These are phyloP conservation scores for Ostrea edulis DNA, from an alignment of 1,140 invertebrate species.

Conservation along the genomic window DNA sequence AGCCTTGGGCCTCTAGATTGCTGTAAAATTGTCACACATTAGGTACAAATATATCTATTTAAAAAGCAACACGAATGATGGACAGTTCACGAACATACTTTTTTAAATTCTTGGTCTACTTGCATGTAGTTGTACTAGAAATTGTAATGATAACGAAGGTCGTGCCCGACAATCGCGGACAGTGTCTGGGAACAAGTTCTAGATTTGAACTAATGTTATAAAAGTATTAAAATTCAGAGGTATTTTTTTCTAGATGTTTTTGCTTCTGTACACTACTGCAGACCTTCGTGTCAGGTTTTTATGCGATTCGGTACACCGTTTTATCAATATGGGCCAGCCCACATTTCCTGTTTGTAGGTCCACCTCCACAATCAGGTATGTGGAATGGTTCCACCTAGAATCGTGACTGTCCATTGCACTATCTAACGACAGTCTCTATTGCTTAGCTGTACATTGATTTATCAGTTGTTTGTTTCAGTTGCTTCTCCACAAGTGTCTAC, in stretches of 20 bases:
- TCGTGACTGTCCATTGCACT: slow-evolving; percentile 2
- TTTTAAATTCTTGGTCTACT: background rate
- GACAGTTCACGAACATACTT: background rate
- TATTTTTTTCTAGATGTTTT: background rate
- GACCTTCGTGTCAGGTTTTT: background rate
- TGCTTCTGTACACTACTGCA: background rate
- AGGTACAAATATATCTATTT: slow-evolving; percentile 3
- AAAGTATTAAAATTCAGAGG: background rate
- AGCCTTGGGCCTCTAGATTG: background rate
- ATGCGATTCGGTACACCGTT: background rate
- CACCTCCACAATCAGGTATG: slow-evolving; percentile 25
- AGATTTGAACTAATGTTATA: background rate
- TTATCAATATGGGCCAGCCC: slow-evolving; percentile 3
- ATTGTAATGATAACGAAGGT: background rate
- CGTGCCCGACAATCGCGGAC: background rate
- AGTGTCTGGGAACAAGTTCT: background rate
- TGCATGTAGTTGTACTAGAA: background rate
- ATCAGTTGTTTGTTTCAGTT: background rate
- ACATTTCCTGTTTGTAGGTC: slow-evolving; percentile 29
- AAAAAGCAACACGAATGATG: background rate
- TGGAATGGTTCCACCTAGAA: slow-evolving; percentile 13
- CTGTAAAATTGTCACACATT: slow-evolving; percentile 23
- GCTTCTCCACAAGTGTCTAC: background rate
- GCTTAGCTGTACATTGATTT: background rate
- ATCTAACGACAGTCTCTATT: background rate